A percentile compares a stretch with the other conserved stretches of the same genome.
Evolutionary conservation across 2,797 vertebrate genomes (phyloP).

Genomic region (Sebastes hubbsi): DNA sequence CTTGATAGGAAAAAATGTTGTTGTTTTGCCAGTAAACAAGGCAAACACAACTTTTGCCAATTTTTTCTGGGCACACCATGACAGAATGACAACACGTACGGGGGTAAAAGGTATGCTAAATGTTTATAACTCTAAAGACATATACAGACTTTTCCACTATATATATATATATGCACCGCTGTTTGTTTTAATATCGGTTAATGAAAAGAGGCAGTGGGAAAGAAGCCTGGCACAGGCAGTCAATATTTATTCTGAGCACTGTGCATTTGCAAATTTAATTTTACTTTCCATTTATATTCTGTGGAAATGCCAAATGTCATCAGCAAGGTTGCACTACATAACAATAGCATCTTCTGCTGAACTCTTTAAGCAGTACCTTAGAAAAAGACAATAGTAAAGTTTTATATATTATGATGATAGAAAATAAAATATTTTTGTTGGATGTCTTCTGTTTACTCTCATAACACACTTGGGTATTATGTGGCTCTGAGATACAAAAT

Average conservation of each 20-base stretch:
- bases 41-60: background rate
- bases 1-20: background rate
- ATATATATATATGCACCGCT: background rate
- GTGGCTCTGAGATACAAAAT: background rate
- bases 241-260: conserved; percentile 47
- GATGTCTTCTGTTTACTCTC: background rate
- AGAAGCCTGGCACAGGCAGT: conserved; percentile 26
- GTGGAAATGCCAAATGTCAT: conserved; percentile 46
- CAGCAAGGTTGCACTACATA: background rate
- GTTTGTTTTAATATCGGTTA: conserved; percentile 39
- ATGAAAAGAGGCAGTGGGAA: conserved; percentile 32
- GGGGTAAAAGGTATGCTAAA: background rate
- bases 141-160: too few species aligned
- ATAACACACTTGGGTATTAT: background rate
- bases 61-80: background rate
- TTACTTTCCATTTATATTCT: conserved; percentile 32
- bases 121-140: conserved; percentile 8
- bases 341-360: conserved; percentile 5
- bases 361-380: background rate
- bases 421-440: background rate
- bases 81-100: background rate
- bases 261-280: conserved; percentile 58
- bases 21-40: background rate
- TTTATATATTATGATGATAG: background rate
- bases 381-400: background rate